These are phyloP conservation scores for Chloebia gouldiae DNA, from an alignment of 2,113 vertebrate genomes.

Conservation along the genomic window DNA sequence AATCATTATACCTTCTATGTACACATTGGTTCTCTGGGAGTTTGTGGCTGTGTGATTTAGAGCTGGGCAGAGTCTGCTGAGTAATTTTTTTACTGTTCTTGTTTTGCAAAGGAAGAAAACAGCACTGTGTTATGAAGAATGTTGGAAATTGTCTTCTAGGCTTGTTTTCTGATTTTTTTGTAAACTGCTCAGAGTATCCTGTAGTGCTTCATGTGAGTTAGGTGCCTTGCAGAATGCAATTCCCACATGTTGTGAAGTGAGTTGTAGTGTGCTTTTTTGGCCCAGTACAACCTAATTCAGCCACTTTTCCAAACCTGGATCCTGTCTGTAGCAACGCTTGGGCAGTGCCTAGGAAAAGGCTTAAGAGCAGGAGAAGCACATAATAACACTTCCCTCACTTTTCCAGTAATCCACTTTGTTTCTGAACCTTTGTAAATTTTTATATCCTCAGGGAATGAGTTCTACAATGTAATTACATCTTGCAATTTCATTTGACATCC, in stretches of 20 bases:
- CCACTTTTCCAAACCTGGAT: neutral
- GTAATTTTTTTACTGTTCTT: neutral
- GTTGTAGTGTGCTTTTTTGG: neutral
- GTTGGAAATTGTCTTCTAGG: neutral
- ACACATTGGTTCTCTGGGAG: neutral
- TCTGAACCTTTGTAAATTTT: neutral
- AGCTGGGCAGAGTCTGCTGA: neutral
- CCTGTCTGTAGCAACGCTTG: neutral
- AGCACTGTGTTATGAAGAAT: neutral
- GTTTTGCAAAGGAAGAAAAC: neutral
- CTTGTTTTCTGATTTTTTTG: neutral
- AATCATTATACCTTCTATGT: neutral
- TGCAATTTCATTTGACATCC: slow-evolving; percentile 16
- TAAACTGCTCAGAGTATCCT: neutral
- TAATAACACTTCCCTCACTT: neutral
- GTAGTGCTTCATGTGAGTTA: neutral
- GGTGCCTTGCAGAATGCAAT: neutral
- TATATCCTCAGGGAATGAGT: neutral
- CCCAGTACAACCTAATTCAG: neutral
- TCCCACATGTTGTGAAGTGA: accelerated
- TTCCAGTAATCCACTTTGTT: neutral
- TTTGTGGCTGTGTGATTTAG: neutral
- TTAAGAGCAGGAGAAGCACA: neutral
- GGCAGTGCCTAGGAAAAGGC: neutral
- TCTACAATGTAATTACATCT: neutral